Conservation (phyloP, 2,797 vertebrate species). For the Enteromius thamalakanensis region DNA sequence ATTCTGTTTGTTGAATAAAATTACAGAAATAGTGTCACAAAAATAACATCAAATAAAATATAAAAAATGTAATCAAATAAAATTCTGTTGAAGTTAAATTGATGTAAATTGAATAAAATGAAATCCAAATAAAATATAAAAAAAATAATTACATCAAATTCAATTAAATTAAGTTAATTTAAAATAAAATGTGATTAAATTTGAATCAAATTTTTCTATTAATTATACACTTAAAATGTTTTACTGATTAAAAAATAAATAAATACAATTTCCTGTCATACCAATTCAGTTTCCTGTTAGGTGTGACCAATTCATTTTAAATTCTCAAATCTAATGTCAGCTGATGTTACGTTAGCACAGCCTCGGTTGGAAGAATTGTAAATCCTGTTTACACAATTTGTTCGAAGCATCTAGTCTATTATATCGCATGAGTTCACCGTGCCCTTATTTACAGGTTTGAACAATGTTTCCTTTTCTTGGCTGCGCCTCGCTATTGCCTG, state of each 20-base stretch:
- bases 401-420: not conserved
- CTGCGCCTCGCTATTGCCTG: not conserved
- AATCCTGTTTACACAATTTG: not conserved
- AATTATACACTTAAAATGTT: not conserved
- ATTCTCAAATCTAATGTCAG: not conserved
- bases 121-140: not conserved
- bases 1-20: no score
- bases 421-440: slow-evolving; percentile 11
- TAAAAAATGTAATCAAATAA: no score
- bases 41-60: not conserved
- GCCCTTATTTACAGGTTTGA: slow-evolving; percentile 20
- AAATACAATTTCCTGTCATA: not conserved
- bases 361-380: not conserved
- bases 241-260: not conserved
- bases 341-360: not conserved
- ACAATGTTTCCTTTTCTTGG: slow-evolving; percentile 15
- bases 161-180: not conserved
- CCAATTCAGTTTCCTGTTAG: not conserved
- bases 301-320: not conserved
- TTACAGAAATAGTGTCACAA: no score
- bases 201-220: not conserved
- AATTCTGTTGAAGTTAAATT: not conserved
- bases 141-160: not conserved
- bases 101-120: not conserved
- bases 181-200: not conserved